A percentile compares a stretch with the other conserved stretches of the same genome.
Evolutionary conservation across 2,888 invertebrate genomes (phyloP).

Genomic region (Trichacis sp.): DNA sequence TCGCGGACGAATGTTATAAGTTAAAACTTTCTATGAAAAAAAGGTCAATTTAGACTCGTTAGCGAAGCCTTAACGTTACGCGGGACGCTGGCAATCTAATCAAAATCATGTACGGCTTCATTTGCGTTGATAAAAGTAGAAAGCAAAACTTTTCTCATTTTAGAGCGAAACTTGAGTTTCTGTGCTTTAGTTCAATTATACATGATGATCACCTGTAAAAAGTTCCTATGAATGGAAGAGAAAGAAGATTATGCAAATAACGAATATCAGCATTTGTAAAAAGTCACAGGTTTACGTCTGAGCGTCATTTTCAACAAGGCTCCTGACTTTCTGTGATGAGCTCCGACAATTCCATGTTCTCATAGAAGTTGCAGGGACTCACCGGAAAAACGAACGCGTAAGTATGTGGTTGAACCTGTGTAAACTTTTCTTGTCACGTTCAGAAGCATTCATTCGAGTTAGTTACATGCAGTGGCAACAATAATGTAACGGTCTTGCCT

Average conservation of each 20-base stretch:
- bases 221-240: neutral
- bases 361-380: slow-evolving; percentile 20
- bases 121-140: neutral
- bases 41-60: slow-evolving; percentile 45
- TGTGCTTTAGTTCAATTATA: neutral
- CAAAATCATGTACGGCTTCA: slow-evolving; percentile 53
- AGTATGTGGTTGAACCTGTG: slow-evolving; percentile 28
- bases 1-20: neutral
- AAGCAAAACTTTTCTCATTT: neutral
- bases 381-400: slow-evolving; percentile 24
- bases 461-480: slow-evolving; percentile 33
- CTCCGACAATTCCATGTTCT: slow-evolving; percentile 26
- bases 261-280: neutral
- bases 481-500: slow-evolving; percentile 32
- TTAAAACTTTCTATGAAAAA: slow-evolving; percentile 1
- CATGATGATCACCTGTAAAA: neutral
- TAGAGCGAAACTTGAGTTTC: neutral
- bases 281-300: slow-evolving; percentile 21
- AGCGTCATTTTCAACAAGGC: slow-evolving; percentile 30
- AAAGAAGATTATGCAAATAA: neutral
- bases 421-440: slow-evolving; percentile 41
- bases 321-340: slow-evolving; percentile 25
- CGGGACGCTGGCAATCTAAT: slow-evolving; percentile 54
- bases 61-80: slow-evolving; percentile 49
- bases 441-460: slow-evolving; percentile 37